These are phyloP conservation scores for Meloidogyne floridensis DNA, from an alignment of 1,140 invertebrate species.

Conservation along the genomic window DNA sequence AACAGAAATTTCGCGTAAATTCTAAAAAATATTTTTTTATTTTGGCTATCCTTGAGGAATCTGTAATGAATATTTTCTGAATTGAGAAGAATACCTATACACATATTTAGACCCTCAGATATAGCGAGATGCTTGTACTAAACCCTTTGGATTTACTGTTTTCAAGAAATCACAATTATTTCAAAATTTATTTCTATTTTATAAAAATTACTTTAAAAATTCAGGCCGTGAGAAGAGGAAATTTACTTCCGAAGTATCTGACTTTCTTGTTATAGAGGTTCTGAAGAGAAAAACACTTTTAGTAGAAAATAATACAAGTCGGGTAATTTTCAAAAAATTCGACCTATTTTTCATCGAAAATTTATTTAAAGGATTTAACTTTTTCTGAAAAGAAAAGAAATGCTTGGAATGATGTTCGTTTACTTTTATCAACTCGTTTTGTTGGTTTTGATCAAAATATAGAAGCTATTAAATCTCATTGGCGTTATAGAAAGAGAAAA, in stretches of 20 bases:
- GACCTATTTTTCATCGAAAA: background rate
- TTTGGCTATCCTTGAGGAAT: no score
- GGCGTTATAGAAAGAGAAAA: slow-evolving; percentile 43
- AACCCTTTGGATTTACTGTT: no score
- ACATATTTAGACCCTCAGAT: no score
- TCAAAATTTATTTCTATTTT: background rate
- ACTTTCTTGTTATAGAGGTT: slow-evolving; percentile 39
- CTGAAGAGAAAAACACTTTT: slow-evolving; percentile 39
- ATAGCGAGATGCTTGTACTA: no score
- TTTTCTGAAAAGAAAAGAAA: slow-evolving; percentile 45
- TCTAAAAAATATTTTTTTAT: no score
- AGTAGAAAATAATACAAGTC: slow-evolving; percentile 44
- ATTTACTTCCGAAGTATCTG: slow-evolving; percentile 36
- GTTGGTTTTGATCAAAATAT: slow-evolving; percentile 40
- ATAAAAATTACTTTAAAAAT: background rate
- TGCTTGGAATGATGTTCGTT: slow-evolving; percentile 44
- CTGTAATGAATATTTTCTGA: no score
- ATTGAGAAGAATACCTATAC: no score
- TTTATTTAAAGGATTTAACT: slow-evolving; percentile 29
- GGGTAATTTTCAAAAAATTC: background rate
- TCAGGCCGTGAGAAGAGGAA: slow-evolving; percentile 44
- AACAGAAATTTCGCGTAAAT: no score
- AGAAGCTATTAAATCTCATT: slow-evolving; percentile 44
- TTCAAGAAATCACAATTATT: no score
- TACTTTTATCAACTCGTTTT: slow-evolving; percentile 30